Base-by-base conservation (phyloP, 2,888 invertebrate genomes). In the Leistus spinibarbis region DNA sequence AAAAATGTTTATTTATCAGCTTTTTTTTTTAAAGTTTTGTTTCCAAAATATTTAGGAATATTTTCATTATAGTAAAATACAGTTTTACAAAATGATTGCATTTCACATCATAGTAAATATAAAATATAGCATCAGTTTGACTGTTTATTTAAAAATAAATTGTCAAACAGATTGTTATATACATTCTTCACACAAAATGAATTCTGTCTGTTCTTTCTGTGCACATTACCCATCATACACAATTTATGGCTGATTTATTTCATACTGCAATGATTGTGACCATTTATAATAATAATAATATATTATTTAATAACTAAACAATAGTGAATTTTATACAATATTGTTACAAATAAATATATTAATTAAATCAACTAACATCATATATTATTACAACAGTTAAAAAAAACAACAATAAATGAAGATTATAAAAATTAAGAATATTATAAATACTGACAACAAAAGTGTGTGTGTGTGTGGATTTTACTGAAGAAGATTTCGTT, bases 171-270 rank as follows among this genome's bases (percentile, higher is more conserved):
- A 19, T 60, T 9, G 10, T 20, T 3, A 60, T 60, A 60, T 60
- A 60, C 60, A 60, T 20, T 60, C 22, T 60, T 60, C 9, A 40
- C 40, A 40, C 40, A 40, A 80, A 78, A 79, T 78, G 76, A 80
- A 80, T 80, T 78, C 80, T 77, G 70, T 70, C 77, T 77, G 77
- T 76, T 69, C 76, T 76, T 76, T 78, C 76, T 77, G 73, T 77
- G 70, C 77, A 79, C 78, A 78, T 78, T 78, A 80, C 78, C 79
- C 78, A 79, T 78, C 79, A 79, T 78, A 80, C 78, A 79, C 78
- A 76, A 77, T 76, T 79, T 79, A 79, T 79, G 79, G 77, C 54
- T 23, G 60, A 68, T 72, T 68, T 72, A 77, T 70, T 71, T 75
- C 62, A 16, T 62, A 69, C 63, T 23, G 27, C 65, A 53, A 40